Base-by-base conservation (phyloP, 2,888 invertebrate genomes). In the Congeria kusceri region DNA sequence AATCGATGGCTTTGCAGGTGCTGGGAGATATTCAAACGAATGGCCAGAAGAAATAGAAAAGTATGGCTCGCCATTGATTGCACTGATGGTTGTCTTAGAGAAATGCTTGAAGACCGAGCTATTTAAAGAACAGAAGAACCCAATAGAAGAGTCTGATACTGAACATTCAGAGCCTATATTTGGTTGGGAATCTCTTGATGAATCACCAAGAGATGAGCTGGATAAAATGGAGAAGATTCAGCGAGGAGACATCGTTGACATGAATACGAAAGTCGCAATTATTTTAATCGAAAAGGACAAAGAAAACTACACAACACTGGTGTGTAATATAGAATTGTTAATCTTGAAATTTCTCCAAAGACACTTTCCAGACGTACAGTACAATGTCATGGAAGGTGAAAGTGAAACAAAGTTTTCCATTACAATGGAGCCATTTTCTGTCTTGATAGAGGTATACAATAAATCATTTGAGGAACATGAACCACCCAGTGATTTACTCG, bases 31-130 rank as follows among this genome's bases (percentile, higher is more conserved):
- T 65, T 29, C 39, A 20, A 32, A 72, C 11, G 58, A 65, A 46
- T 71, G 71, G 71, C 64, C 64, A 5, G 49, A 18, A 15, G 58
- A 46, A 15, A 72, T 72, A 46, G 71, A 72, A 39, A 23, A 20
- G 9, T 72, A 64, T 28, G 64, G 71, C 23, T 72, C 71, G 29
- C 71, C 71, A 44, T 47, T 72, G 20, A 72, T 72, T 20, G 58
- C 64, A 15, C 28, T 72, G 23, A 56, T 49, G 58, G 71, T 72
- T 11, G 56, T 23, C 5, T 53, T 72, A 20, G 20, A 64, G 23
- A 9, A 27, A 1, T 11, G 39, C 3, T 3, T 3, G 11, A 39
- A 11, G 11, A 39, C 9, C n/a, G n/a, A n/a, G n/a, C n/a, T n/a
- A n/a, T n/a, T n/a, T n/a, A n/a, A n/a, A n/a, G n/a, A n/a, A n/a